Base-by-base conservation (phyloP, 2,797 vertebrate genomes). In the Hephaestus fuliginosus region DNA sequence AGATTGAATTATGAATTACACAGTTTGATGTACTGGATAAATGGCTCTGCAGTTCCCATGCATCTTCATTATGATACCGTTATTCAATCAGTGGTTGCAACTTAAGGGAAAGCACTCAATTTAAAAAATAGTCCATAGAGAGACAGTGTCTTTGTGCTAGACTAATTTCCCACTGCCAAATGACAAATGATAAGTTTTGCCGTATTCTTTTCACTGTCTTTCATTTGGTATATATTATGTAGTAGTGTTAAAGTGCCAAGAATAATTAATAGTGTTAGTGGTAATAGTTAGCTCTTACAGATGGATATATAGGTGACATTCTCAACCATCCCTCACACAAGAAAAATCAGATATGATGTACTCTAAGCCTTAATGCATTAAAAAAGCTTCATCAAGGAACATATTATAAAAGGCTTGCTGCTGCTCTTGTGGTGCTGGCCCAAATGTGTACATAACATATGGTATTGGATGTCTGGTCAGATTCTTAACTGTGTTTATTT, bases 1-100 rank as follows among this genome's bases (percentile, higher is more conserved):
- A 94, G 94, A 95, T 86, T 90, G 93, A 94, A 91, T 89, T 89
- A 89, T 92, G 92, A 91, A 91, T 94, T 93, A 92, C 86, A 79
- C 79, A 84, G 85, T 83, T 80, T 86, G 84, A 90, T 91, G 91
- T 92, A 89, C 89, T 89, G 85, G 88, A 93, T 95, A 91, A 92
- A 94, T 93, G 91, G 88, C 85, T 88, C 65, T 51, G 57, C 81
- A 30, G 80, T 86, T 91, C 88, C 84, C 93, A 92, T 95, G 90
- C 82, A 91, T 95, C 94, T 94, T 93, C 92, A 93, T 95, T 94
- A 94, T 89, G 86, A 90, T 61, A 78, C 78, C 80, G 76, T 92
- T 93, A 92, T 92, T 93, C 90, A 92, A 93, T 89, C 84, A 89
- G 72, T 79, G 87, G 72, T 86, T 89, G 87, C 91, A 89, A 86